Evolutionary conservation across 2,797 vertebrate genomes (phyloP).

Genomic region (Taenioides sp.): DNA sequence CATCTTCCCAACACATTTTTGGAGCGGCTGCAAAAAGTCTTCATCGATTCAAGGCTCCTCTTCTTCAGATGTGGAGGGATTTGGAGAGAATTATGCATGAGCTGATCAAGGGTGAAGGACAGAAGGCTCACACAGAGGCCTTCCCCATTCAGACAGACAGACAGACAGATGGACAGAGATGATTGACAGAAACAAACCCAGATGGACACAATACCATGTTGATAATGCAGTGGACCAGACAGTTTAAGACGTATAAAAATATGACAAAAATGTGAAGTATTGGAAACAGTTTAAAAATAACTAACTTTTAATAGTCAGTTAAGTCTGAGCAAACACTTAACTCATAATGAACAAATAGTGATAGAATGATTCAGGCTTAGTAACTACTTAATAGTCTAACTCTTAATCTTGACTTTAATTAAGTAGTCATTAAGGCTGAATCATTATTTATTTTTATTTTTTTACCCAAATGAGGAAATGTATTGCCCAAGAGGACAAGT

Average conservation of each 20-base stretch:
- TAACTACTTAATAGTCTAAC: too few relatives aligned
- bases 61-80: constrained; percentile 44
- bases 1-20: constrained; percentile 39
- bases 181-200: constrained; percentile 54
- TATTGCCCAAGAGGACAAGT: not conserved
- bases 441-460: too few relatives aligned
- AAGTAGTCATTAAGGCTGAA: too few relatives aligned
- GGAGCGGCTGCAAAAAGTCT: constrained; percentile 27
- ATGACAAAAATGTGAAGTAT: not conserved
- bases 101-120: constrained; percentile 44
- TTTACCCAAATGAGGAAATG: not conserved
- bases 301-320: too few relatives aligned
- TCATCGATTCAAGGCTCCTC: constrained; percentile 35
- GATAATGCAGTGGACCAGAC: not conserved
- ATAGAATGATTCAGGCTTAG: too few relatives aligned
- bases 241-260: not conserved
- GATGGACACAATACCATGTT: constrained; percentile 32
- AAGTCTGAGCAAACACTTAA: too few relatives aligned
- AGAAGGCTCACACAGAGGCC: constrained; percentile 35
- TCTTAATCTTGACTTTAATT: too few relatives aligned
- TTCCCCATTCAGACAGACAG: not conserved
- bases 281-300: not conserved
- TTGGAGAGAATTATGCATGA: constrained; percentile 66
- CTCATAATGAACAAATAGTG: too few relatives aligned
- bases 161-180: not conserved